phyloP scores from a whole-genome alignment of 2,113 vertebrate genomes.

The Gnathonemus longibarbis region DNA sequence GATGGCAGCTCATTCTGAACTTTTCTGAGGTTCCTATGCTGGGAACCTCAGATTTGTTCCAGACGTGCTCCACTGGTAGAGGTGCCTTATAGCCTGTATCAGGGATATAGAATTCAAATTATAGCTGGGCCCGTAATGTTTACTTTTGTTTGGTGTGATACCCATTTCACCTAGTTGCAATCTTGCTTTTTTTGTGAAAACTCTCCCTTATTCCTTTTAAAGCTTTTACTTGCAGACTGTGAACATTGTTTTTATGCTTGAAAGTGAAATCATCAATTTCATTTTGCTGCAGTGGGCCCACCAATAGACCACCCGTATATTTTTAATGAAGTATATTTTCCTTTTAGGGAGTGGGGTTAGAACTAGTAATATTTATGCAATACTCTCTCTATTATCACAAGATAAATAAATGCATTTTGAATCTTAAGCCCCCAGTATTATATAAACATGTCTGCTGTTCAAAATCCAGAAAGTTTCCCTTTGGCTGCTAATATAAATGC shows the following conservation, averaged over 20 bases:
- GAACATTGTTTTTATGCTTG: neutral
- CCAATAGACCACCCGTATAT: neutral
- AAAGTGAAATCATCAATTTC: neutral
- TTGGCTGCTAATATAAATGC: neutral
- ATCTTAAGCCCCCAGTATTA: neutral
- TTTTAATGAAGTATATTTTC: neutral
- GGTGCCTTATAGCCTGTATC: neutral
- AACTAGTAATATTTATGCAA: neutral
- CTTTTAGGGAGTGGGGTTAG: neutral
- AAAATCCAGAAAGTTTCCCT: neutral
- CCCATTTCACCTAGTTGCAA: neutral
- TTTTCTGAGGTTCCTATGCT: neutral
- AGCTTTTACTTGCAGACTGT: neutral
- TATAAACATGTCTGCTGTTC: neutral
- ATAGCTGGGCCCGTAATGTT: neutral
- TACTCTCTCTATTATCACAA: neutral
- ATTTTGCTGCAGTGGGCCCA: neutral
- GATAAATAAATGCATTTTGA: neutral
- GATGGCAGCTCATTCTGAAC: neutral
- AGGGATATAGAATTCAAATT: neutral
- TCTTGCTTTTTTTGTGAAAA: neutral
- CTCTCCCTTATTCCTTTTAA: neutral
- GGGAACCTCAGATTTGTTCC: neutral
- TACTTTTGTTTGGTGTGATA: neutral
- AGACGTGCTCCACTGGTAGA: neutral